Conservation (phyloP, 2,797 vertebrate species). For the Micromesistius poutassou region DNA sequence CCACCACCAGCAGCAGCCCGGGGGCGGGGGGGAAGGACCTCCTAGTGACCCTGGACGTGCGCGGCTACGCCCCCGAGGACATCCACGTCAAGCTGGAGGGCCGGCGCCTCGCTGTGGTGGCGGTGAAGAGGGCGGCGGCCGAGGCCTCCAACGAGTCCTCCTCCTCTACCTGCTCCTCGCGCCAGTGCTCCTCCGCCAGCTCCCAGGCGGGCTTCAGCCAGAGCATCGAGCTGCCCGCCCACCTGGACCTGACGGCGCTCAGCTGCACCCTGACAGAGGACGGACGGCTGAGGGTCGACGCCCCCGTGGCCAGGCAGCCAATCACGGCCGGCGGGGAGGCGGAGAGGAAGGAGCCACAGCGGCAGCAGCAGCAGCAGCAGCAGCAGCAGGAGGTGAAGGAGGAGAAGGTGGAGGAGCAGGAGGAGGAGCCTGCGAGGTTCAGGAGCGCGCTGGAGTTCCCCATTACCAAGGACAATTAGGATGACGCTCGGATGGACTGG, state of each 20-base stretch:
- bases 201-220: constrained; percentile 55
- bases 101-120: constrained; percentile 62
- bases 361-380: constrained; percentile 11
- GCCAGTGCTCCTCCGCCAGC: constrained; percentile 30
- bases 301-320: constrained; percentile 45
- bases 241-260: constrained; percentile 63
- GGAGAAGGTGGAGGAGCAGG: constrained; percentile 30
- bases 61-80: constrained; percentile 66
- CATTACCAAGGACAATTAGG: constrained; percentile 46
- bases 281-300: constrained; percentile 66
- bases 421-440: constrained; percentile 52
- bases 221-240: constrained; percentile 61
- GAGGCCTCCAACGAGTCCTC: constrained; percentile 53
- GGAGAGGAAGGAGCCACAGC: not conserved
- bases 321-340: constrained; percentile 17
- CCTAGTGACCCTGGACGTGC: constrained; percentile 64
- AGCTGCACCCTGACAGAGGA: constrained; percentile 69
- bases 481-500: constrained; percentile 35
- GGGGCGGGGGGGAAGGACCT: constrained; percentile 28
- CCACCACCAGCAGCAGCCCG: no score
- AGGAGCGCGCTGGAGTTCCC: constrained; percentile 69
- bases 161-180: constrained; percentile 39
- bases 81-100: constrained; percentile 71
- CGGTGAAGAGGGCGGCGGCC: constrained; percentile 51
- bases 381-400: not conserved